Base-by-base conservation (phyloP, 2,888 invertebrate genomes). In the Gisinianus flammeolus region DNA sequence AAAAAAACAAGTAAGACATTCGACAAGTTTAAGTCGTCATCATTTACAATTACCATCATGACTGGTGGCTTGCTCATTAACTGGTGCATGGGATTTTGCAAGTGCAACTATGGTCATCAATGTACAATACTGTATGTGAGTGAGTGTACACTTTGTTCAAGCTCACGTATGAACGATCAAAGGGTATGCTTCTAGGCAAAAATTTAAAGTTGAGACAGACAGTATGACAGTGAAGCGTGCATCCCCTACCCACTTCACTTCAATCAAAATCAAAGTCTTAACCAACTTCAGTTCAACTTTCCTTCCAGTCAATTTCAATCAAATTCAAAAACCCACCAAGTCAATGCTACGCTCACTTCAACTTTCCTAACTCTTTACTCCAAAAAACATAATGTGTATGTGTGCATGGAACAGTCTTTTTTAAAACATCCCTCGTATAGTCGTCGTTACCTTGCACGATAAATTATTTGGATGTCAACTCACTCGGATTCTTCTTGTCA, bases 281-380 rank as follows among this genome's bases (percentile, higher is more conserved):
- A 72, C 72, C 33, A 72, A 66, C 74, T 44, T 74, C 28, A 66
- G 66, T 24, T 74, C 64, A 64, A 74, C 66, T 67, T 66, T 44
- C 74, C 74, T 67, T 74, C 67, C 74, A 66, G 74, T 66, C 74
- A 74, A 74, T 74, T 74, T 64, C 74, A 74, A 54, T 74, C 74
- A 66, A 66, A 74, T 67, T 54, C 54, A 30, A 72, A 68, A 69
- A 52, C 69, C 44, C 22, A 70, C 33, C 33, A 24, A 72, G 67
- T 67, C 67, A 44, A 44, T 44, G 44, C 19, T 4, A 44, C 44
- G 28, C 62, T 1, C 26, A 24, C 22, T 26, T 24, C 12, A 28
- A 62, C 26, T 26, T 16, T 62, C 62, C 26, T 26, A 26, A 62
- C 62, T 22, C 56, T 22, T 24, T 58, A 58, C 24, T 44, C 35